Base-by-base conservation (phyloP, 2,113 vertebrate genomes). In the Tor tambroides region DNA sequence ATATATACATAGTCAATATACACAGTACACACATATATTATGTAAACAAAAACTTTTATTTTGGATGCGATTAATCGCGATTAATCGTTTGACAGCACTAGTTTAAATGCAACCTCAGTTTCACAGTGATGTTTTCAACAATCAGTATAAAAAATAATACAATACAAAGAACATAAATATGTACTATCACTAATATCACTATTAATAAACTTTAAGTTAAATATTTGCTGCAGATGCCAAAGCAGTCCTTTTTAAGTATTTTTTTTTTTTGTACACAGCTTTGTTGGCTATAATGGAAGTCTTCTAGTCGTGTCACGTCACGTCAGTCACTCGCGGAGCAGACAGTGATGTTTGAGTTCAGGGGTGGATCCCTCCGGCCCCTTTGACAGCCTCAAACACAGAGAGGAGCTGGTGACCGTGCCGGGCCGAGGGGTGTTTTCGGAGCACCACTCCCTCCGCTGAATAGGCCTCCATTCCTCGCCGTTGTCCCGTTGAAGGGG, bases 321-420 rank as follows among this genome's bases (percentile, higher is more conserved):
- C 14, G 32, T 80, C 78, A 63, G 21, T 41, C 43, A 51, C 26
- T 54, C 5, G 23, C 12, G 30, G 11, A n/a, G 54, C 56, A 61
- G 54, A 80, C 78, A 30, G 71, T 63, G 38, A 30, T 61, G 51
- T 56, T 38, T 85, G 84, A 85, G 56, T 65, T 75, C 72, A 85
- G 84, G 84, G 84, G 71, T 85, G 84, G 84, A 63, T 46, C 76
- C 38, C 38, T 61, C 74, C 74, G 23, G 59, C 84, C 84, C 84
- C 84, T 65, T 80, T 80, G 74, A 85, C 84, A 85, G 59, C 56
- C 84, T 30, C 41, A 49, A 23, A 78, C 69, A 87, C 49, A 84
- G 46, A 23, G 67, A 71, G 32, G 65, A 69, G 86, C 86, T 87
- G 86, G 81, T 87, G 86, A 78, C 80, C 54, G 63, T 46, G 26